These are phyloP conservation scores for Biston betularia DNA, from an alignment of 2,888 invertebrate genomes.

Conservation along the genomic window DNA sequence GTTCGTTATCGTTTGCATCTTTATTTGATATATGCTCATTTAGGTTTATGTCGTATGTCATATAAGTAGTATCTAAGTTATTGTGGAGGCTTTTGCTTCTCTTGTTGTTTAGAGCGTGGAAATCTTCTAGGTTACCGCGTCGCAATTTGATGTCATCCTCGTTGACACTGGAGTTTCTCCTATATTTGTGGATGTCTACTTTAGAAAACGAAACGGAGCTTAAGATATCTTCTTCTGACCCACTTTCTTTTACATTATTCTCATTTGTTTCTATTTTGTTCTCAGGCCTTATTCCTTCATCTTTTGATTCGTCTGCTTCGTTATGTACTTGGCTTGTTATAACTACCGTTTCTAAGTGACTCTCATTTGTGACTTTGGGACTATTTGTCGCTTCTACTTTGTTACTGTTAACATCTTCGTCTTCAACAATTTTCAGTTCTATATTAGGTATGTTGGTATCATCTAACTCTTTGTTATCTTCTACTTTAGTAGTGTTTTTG, in stretches of 20 bases:
- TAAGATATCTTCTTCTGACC: constrained; percentile 68
- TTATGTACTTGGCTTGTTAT: constrained; percentile 29
- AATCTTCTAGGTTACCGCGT: constrained; percentile 79
- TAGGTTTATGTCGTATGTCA: constrained; percentile 75
- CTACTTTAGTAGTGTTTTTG: constrained; percentile 49
- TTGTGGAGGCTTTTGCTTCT: constrained; percentile 79
- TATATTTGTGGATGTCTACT: constrained; percentile 74
- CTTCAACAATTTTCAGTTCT: constrained; percentile 82
- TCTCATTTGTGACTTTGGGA: constrained; percentile 33
- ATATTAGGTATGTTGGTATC: constrained; percentile 68
- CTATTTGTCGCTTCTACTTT: constrained; percentile 28
- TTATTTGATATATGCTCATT: constrained; percentile 63
- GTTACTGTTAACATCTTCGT: constrained; percentile 63
- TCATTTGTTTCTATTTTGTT: constrained; percentile 44
- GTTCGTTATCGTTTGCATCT: constrained; percentile 73
- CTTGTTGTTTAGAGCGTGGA: constrained; percentile 70
- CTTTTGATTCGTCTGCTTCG: constrained; percentile 24
- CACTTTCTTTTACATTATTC: constrained; percentile 36
- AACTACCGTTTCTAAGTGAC: constrained; percentile 26
- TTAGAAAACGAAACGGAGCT: constrained; percentile 70
- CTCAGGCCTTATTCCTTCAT: constrained; percentile 39
- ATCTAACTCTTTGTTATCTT: constrained; percentile 68
- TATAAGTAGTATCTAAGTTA: constrained; percentile 63
- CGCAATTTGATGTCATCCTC: constrained; percentile 77
- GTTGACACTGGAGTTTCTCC: constrained; percentile 80